phyloP scores from a whole-genome alignment of 2,797 vertebrate species.

The Lemur catta region DNA sequence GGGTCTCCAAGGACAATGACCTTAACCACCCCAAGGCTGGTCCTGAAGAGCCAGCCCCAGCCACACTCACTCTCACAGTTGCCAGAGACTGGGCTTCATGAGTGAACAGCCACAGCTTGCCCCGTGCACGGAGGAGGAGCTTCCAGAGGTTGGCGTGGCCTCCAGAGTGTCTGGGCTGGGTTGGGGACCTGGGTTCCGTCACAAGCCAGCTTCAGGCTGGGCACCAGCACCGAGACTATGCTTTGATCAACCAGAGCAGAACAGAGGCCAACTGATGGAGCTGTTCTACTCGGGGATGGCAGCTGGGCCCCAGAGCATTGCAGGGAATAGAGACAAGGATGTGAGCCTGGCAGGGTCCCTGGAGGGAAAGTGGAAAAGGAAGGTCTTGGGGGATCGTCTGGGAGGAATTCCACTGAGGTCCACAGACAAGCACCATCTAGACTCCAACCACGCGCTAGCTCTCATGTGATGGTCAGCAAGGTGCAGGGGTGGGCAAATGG shows the following conservation, averaged over 20 bases:
- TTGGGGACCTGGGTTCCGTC: background rate
- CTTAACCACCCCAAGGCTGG: rapidly evolving
- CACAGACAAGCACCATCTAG: rapidly evolving
- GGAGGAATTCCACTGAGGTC: background rate
- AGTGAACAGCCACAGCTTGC: background rate
- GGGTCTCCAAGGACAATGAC: background rate
- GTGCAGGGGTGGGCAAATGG: rapidly evolving
- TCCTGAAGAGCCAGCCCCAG: background rate
- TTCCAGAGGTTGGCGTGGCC: rapidly evolving
- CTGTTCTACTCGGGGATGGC: background rate
- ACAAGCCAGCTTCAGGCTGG: background rate
- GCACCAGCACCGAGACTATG: rapidly evolving
- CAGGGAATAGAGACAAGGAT: background rate
- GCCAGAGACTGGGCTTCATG: background rate
- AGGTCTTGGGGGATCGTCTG: background rate
- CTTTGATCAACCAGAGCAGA: background rate
- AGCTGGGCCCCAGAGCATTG: background rate
- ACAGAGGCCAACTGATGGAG: too few species aligned
- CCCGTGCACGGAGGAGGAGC: background rate
- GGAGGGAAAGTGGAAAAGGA: background rate
- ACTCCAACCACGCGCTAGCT: rapidly evolving
- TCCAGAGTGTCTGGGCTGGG: background rate
- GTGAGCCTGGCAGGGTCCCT: background rate
- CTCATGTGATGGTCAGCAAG: background rate
- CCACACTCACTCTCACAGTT: too few species aligned